Evolutionary conservation across 2,797 vertebrate species (phyloP).

Genomic region (Falco columbarius): DNA sequence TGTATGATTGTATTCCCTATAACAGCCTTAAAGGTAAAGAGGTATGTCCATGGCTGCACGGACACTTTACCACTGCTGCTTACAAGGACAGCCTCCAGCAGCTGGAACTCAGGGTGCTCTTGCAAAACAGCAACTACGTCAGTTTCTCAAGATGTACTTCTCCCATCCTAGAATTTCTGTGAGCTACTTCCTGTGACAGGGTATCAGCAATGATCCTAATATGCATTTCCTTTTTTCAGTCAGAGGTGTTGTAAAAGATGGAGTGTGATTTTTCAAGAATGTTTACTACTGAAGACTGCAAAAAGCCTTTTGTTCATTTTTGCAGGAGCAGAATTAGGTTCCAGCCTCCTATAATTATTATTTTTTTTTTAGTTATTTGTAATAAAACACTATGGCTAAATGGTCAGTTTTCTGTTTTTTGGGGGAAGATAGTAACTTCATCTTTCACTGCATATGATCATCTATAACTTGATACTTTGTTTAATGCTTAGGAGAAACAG

Average conservation of each 20-base stretch:
- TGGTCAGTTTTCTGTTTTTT: neutral
- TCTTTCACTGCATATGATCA: neutral
- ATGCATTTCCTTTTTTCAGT: neutral
- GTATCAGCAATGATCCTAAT: neutral
- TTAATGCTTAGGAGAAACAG: neutral
- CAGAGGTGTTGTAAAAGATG: neutral
- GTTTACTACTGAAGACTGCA: neutral
- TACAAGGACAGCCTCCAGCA: neutral
- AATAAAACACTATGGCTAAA: neutral
- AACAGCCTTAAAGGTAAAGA: neutral
- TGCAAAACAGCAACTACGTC: neutral
- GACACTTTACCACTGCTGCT: neutral
- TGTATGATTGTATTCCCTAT: neutral
- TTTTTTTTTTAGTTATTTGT: neutral
- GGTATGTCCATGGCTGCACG: neutral
- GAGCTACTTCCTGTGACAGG: neutral
- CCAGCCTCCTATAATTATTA: neutral
- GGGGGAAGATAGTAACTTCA: neutral
- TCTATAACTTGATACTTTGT: neutral
- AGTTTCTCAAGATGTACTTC: neutral
- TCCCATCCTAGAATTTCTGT: neutral
- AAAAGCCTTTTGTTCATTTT: neutral
- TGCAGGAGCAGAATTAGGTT: neutral
- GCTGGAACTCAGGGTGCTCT: neutral
- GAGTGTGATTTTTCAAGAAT: neutral